These are phyloP conservation scores for Caenorhabditis sp. DNA, from an alignment of 2,888 invertebrate species.

Conservation along the genomic window DNA sequence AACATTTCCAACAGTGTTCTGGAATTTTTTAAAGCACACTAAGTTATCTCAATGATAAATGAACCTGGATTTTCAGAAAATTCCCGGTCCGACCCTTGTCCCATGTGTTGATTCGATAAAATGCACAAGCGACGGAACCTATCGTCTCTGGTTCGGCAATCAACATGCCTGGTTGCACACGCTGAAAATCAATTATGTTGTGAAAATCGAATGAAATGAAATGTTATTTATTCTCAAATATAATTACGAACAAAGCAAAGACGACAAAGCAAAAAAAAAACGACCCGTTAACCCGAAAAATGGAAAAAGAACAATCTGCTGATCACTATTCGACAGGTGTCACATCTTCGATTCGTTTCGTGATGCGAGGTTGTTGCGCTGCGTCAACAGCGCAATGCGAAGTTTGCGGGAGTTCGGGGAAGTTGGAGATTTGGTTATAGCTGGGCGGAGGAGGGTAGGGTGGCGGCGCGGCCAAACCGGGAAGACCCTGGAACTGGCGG, in stretches of 20 bases:
- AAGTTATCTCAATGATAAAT: too few species aligned
- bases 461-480: slow-evolving; percentile 49
- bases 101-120: slow-evolving; percentile 52
- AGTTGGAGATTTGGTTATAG: slow-evolving; percentile 43
- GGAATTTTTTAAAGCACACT: too few species aligned
- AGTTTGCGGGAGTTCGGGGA: slow-evolving; percentile 43
- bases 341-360: slow-evolving; percentile 25
- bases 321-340: slow-evolving; percentile 45
- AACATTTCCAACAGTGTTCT: background rate
- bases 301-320: background rate
- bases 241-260: too few species aligned
- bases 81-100: slow-evolving; percentile 67
- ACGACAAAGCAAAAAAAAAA: slow-evolving; percentile 4
- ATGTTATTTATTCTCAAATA: background rate
- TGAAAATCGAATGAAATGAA: slow-evolving; percentile 11
- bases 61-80: slow-evolving; percentile 69
- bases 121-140: slow-evolving; percentile 17
- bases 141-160: slow-evolving; percentile 65
- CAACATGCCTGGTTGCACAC: slow-evolving; percentile 69
- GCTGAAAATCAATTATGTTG: slow-evolving; percentile 49
- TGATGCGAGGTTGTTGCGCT: slow-evolving; percentile 27
- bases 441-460: slow-evolving; percentile 53
- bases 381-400: slow-evolving; percentile 29
- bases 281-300: background rate
- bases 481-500: slow-evolving; percentile 49